phyloP scores from a whole-genome alignment of 2,888 invertebrate genomes.

The Ophonus ardosiacus region DNA sequence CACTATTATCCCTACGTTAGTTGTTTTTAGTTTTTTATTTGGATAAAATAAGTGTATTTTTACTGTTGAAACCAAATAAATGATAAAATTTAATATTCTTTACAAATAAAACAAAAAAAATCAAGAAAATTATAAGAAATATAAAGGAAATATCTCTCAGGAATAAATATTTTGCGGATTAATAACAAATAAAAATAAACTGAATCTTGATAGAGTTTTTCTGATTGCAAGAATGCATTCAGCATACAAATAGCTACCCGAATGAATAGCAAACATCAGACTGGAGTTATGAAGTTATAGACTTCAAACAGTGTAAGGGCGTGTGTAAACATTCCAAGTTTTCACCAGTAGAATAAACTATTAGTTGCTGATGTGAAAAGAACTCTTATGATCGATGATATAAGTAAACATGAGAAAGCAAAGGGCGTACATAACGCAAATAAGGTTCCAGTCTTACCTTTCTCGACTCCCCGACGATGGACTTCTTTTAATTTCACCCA shows the following conservation, averaged over 20 bases:
- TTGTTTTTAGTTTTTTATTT: too few relatives aligned
- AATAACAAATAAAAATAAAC: constrained; percentile 26
- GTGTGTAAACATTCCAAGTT: constrained; percentile 50
- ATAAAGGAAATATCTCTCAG: not conserved
- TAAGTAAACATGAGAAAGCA: not conserved
- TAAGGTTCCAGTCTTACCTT: not conserved
- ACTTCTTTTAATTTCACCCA: too few relatives aligned
- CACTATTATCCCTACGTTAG: too few relatives aligned
- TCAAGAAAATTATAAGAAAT: not conserved
- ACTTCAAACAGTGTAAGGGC: constrained; percentile 58
- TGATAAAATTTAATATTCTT: not conserved
- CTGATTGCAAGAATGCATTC: constrained; percentile 4
- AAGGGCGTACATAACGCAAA: too few relatives aligned
- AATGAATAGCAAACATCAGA: constrained; percentile 40
- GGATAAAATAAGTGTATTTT: too few relatives aligned
- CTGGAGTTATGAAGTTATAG: constrained; percentile 49
- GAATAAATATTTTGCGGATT: constrained; percentile 19
- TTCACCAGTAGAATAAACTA: constrained; percentile 51
- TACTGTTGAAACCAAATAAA: too few relatives aligned
- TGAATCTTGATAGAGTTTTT: constrained; percentile 7
- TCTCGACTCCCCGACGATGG: too few relatives aligned
- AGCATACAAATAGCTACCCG: constrained; percentile 15
- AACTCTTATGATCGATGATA: constrained; percentile 25
- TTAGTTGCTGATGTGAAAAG: constrained; percentile 46
- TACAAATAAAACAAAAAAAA: not conserved